These are phyloP conservation scores for Apistogramma diplotaenia DNA, from an alignment of 2,113 vertebrate species.

Conservation along the genomic window DNA sequence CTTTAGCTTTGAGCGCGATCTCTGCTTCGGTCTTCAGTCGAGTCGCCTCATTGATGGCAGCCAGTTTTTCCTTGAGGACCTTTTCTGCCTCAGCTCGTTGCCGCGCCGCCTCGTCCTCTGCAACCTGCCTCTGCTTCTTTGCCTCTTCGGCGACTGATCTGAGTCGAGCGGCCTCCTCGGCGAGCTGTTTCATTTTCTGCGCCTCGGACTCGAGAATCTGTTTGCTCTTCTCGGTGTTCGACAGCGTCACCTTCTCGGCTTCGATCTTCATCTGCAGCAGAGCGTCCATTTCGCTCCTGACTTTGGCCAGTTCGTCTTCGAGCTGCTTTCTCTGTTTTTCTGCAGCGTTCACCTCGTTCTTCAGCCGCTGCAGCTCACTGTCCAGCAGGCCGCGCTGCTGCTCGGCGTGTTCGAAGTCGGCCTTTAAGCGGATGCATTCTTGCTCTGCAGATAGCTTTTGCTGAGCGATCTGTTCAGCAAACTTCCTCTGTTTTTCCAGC, in stretches of 20 bases:
- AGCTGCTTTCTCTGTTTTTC: slow-evolving; percentile 86
- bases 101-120: slow-evolving; percentile 85
- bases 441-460: slow-evolving; percentile 90
- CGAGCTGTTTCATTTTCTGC: slow-evolving; percentile 88
- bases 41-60: slow-evolving; percentile 88
- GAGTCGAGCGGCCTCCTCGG: slow-evolving; percentile 88
- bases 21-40: slow-evolving; percentile 90
- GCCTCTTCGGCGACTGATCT: slow-evolving; percentile 88
- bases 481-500: slow-evolving; percentile 86
- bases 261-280: slow-evolving; percentile 84
- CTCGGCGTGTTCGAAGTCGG: slow-evolving; percentile 87
- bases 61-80: slow-evolving; percentile 91
- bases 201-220: slow-evolving; percentile 90
- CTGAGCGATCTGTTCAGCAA: slow-evolving; percentile 87
- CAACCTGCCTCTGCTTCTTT: slow-evolving; percentile 88
- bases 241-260: slow-evolving; percentile 86
- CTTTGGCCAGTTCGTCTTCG: slow-evolving; percentile 89
- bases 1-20: slow-evolving; percentile 92
- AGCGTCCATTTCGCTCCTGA: slow-evolving; percentile 89
- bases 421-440: slow-evolving; percentile 90
- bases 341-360: slow-evolving; percentile 82
- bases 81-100: slow-evolving; percentile 90
- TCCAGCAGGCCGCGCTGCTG: slow-evolving; percentile 91
- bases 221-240: slow-evolving; percentile 89
- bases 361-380: slow-evolving; percentile 87